A percentile compares a stretch with the other conserved stretches of the same genome.
Conservation (phyloP, 2,113 vertebrate species). For the Rhadina sibilatrix region DNA sequence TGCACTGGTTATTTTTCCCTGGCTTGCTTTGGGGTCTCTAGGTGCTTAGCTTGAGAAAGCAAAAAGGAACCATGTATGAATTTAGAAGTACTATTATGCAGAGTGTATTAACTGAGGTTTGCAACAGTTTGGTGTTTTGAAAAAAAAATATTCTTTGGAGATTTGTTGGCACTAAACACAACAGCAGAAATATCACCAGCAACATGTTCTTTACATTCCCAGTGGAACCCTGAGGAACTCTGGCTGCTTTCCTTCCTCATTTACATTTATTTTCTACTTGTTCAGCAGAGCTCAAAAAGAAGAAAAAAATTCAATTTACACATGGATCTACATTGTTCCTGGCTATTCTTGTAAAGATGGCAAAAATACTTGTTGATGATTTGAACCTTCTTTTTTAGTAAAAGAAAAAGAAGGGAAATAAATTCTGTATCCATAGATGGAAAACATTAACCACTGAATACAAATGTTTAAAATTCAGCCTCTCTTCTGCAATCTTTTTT, state of each 20-base stretch:
- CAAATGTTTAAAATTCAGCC: neutral
- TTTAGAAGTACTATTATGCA: neutral
- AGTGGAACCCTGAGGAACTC: neutral
- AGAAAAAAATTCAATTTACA: neutral
- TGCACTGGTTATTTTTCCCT: neutral
- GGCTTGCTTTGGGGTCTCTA: neutral
- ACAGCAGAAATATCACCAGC: conserved; percentile 18
- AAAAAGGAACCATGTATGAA: neutral
- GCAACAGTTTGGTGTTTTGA: neutral
- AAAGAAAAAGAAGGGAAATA: neutral
- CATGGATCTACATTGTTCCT: neutral
- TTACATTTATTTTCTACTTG: conserved; percentile 44
- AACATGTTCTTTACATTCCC: neutral
- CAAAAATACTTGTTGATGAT: neutral
- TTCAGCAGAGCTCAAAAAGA: neutral
- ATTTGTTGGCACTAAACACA: conserved; percentile 21
- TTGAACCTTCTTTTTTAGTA: neutral
- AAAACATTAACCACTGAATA: neutral
- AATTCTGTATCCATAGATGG: neutral
- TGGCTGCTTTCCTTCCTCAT: neutral
- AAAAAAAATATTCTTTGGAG: neutral
- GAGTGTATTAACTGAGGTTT: neutral
- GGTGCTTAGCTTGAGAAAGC: neutral
- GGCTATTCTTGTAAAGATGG: neutral
- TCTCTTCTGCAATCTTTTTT: neutral